Evolutionary conservation across 2,888 invertebrate genomes (phyloP).

Genomic region (Corbicula japonica): DNA sequence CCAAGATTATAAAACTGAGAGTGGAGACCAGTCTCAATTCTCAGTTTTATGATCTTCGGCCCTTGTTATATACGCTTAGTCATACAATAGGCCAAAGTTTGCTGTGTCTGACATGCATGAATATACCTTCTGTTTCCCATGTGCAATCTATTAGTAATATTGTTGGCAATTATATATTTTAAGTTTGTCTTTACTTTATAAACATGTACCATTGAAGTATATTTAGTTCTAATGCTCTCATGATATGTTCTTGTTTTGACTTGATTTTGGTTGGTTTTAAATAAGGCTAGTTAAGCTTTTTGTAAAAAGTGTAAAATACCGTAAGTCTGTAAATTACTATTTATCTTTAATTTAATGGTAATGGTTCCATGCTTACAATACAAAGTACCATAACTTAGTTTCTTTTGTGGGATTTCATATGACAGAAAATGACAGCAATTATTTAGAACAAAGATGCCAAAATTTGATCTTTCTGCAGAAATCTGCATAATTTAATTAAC

Average conservation of each 20-base stretch:
- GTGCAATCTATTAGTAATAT: slow-evolving; percentile 54
- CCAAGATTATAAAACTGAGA: neutral
- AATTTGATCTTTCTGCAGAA: too few species aligned
- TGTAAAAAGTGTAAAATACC: slow-evolving; percentile 24
- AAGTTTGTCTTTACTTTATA: slow-evolving; percentile 36
- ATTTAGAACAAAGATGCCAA: too few species aligned
- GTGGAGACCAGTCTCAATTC: slow-evolving; percentile 46
- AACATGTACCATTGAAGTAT: too few species aligned
- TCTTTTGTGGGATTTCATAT: too few species aligned
- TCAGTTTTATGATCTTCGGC: too few species aligned
- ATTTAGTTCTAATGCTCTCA: too few species aligned
- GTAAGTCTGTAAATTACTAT: slow-evolving; percentile 15
- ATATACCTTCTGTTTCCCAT: slow-evolving; percentile 52
- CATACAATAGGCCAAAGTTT: slow-evolving; percentile 50
- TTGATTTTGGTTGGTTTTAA: slow-evolving; percentile 18
- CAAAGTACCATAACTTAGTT: too few species aligned
- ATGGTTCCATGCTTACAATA: too few species aligned
- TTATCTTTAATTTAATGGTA: slow-evolving; percentile 9
- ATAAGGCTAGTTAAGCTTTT: slow-evolving; percentile 8
- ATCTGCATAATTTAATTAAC: too few species aligned
- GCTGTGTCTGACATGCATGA: slow-evolving; percentile 62
- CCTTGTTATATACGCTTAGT: slow-evolving; percentile 34
- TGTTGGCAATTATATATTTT: slow-evolving; percentile 29
- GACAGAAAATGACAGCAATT: too few species aligned
- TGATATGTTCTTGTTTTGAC: too few species aligned